Conservation (phyloP, 2,888 invertebrate genomes). For the Drosophila neonasuta region DNA sequence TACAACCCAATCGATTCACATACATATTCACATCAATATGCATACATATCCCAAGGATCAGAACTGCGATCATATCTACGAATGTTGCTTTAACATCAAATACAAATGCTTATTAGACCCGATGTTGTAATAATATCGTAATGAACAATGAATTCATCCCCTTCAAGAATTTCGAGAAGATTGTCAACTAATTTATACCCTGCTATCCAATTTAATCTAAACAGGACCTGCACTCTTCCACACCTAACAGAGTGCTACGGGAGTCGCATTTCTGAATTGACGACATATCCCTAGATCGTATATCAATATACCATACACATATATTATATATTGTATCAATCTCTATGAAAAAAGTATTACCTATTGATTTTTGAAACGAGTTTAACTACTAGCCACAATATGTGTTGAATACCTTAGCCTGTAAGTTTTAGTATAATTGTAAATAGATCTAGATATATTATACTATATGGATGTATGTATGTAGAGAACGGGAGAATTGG, state of each 20-base stretch:
- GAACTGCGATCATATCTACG: slow-evolving; percentile 42
- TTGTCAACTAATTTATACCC: slow-evolving; percentile 45
- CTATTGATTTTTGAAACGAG: slow-evolving; percentile 65
- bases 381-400: slow-evolving; percentile 51
- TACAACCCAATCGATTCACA: slow-evolving; percentile 14
- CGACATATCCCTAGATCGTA: slow-evolving; percentile 18
- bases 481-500: slow-evolving; percentile 10
- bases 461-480: slow-evolving; percentile 11
- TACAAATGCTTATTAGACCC: slow-evolving; percentile 37
- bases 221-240: slow-evolving; percentile 76
- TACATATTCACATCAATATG: slow-evolving; percentile 28
- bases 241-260: slow-evolving; percentile 66
- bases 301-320: slow-evolving; percentile 7
- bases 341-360: slow-evolving; percentile 70
- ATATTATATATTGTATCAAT: slow-evolving; percentile 42
- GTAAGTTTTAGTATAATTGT: slow-evolving; percentile 53
- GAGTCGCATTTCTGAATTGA: slow-evolving; percentile 78
- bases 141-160: neutral
- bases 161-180: neutral
- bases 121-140: slow-evolving; percentile 58
- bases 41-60: slow-evolving; percentile 39
- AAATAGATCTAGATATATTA: slow-evolving; percentile 31
- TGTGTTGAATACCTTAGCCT: slow-evolving; percentile 52
- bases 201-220: slow-evolving; percentile 66
- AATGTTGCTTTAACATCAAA: slow-evolving; percentile 41